Evolutionary conservation across 2,113 vertebrate genomes (phyloP).

Genomic region (Struthio camelus): DNA sequence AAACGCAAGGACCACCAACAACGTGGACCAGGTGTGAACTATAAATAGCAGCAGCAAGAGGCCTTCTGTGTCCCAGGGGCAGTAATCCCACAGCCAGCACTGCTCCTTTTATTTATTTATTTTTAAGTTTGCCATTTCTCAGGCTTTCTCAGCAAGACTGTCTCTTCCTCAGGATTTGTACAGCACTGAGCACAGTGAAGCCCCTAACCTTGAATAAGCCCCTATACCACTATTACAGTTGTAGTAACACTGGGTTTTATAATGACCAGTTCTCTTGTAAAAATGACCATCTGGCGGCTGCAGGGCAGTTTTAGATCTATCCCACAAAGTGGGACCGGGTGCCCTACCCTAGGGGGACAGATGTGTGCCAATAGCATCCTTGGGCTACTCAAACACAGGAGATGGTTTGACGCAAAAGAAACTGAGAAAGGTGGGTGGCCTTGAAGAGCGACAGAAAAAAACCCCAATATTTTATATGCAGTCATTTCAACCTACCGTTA

Average conservation of each 20-base stretch:
- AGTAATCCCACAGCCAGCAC: neutral
- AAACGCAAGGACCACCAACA: conserved; percentile 1
- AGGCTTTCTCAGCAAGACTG: neutral
- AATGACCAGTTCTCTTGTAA: neutral
- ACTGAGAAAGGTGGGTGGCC: neutral
- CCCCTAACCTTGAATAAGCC: neutral
- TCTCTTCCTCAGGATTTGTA: neutral
- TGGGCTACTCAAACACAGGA: neutral
- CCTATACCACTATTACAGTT: neutral
- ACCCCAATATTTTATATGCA: neutral
- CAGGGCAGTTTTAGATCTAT: neutral
- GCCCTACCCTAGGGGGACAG: neutral
- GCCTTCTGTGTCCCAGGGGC: neutral
- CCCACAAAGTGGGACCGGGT: neutral
- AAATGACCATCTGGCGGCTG: neutral
- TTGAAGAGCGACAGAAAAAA: neutral
- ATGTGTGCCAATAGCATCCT: neutral
- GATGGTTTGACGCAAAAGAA: neutral
- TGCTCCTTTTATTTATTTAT: neutral
- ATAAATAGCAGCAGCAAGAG: conserved; percentile 6
- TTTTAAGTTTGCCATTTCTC: neutral
- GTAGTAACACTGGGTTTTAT: rapidly evolving
- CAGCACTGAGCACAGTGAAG: neutral
- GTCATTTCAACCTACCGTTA: neutral
- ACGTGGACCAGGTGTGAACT: neutral